A percentile compares a stretch with the other conserved stretches of the same genome.
Conservation (phyloP, 2,797 vertebrate genomes). For the Rhadinocentrus ornatus region DNA sequence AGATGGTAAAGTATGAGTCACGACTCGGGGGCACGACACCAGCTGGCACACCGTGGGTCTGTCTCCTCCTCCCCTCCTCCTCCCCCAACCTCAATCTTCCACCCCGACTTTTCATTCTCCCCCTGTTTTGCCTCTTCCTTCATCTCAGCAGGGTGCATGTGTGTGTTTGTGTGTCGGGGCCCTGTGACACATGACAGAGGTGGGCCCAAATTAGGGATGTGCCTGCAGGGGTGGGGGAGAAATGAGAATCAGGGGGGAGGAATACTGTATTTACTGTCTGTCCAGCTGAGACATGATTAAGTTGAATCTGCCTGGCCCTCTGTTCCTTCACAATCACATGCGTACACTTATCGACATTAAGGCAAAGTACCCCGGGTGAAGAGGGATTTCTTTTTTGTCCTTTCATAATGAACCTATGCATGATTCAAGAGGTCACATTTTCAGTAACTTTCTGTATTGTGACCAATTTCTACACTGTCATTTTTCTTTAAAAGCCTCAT, state of each 20-base stretch:
- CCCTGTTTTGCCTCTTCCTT: conserved; percentile 69
- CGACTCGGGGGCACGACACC: conserved; percentile 80
- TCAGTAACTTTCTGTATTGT: conserved; percentile 34
- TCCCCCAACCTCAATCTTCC: conserved; percentile 60
- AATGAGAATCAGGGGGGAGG: conserved; percentile 26
- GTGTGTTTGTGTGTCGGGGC: conserved; percentile 51
- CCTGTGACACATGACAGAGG: conserved; percentile 75
- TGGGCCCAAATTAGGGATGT: conserved; percentile 67
- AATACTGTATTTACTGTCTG: conserved; percentile 80
- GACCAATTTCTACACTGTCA: conserved; percentile 28
- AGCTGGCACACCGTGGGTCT: conserved; percentile 81
- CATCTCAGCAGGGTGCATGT: conserved; percentile 68
- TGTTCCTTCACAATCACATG: conserved; percentile 36
- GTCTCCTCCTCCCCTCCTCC: conserved; percentile 33
- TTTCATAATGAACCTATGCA: conserved; percentile 58
- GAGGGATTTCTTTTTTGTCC: conserved; percentile 62
- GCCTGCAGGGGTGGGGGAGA: conserved; percentile 33
- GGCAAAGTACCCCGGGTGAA: conserved; percentile 59
- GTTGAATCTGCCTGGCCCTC: conserved; percentile 51
- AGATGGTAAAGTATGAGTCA: conserved; percentile 83
- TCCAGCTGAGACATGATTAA: conserved; percentile 78
- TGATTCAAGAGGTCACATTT: conserved; percentile 64
- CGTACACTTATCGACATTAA: conserved; percentile 34
- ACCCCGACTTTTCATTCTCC: conserved; percentile 66
- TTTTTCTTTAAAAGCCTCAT: conserved; percentile 8